phyloP scores from a whole-genome alignment of 1,140 invertebrate species.

The Leucophenga varia region DNA sequence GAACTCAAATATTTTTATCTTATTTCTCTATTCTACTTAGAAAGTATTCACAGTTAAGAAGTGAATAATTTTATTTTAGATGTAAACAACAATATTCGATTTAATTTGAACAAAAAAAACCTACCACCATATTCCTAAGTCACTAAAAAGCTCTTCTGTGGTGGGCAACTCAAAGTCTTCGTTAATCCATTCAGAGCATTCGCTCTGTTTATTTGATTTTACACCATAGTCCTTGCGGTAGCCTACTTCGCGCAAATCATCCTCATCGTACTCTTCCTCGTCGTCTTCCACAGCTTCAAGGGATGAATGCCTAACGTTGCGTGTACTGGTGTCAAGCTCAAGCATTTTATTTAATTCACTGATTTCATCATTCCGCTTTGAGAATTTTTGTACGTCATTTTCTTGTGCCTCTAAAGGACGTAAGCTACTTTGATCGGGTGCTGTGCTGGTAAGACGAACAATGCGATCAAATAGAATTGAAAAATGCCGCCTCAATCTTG shows the following conservation, averaged over 20 bases:
- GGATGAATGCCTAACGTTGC: conserved; percentile 17
- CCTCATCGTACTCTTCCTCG: conserved; percentile 47
- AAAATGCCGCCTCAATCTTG: conserved; percentile 42
- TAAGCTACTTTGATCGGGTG: too few species aligned
- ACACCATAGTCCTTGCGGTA: conserved; percentile 42
- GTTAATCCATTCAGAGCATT: conserved; percentile 46
- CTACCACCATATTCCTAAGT: conserved; percentile 53
- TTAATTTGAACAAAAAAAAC: background rate
- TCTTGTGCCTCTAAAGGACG: too few species aligned
- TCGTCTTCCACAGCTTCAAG: conserved; percentile 48
- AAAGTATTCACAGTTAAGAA: too few species aligned
- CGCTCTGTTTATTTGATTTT: conserved; percentile 2
- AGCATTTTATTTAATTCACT: conserved; percentile 34
- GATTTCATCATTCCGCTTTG: conserved; percentile 25
- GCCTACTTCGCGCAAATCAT: conserved; percentile 41
- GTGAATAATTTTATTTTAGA: too few species aligned
- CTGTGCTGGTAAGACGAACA: conserved; percentile 29
- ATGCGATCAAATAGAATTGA: conserved; percentile 46
- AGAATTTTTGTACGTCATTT: too few species aligned
- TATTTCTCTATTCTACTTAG: too few species aligned
- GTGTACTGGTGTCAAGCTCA: conserved; percentile 3
- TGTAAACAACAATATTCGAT: too few species aligned
- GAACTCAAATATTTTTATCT: too few species aligned
- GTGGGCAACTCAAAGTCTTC: conserved; percentile 49
- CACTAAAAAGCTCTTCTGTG: conserved; percentile 48